Base-by-base conservation (phyloP, 2,113 vertebrate species). In the Campylorhamphus procurvoides region DNA sequence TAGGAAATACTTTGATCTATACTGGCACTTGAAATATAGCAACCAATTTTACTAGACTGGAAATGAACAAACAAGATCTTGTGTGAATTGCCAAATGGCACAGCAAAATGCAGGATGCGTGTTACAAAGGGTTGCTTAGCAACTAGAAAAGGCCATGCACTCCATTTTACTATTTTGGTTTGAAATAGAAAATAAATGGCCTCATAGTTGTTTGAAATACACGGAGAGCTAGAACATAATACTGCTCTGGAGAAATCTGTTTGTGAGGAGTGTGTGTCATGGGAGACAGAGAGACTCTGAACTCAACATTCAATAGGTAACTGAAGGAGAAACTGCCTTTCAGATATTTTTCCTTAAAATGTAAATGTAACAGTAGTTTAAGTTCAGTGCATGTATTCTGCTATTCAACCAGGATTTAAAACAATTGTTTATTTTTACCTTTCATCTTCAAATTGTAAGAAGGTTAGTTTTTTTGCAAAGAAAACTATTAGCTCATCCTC, bases 1-100 rank as follows among this genome's bases (percentile, higher is more conserved):
- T 96, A 97, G 96, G 94, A 97, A 97, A 96, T 92, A 96, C 96
- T 97, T 97, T 97, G 96, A 96, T 96, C 93, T 96, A 79, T 68
- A 92, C 89, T 96, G 96, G 96, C 96, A 96, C 96, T 96, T 93
- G 92, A 96, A 96, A 97, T 96, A 95, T 72, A 95, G 96, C 90
- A 96, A 95, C 96, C 94, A 73, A 49, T 73, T 92, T 94, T 96
- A 94, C 92, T 93, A 96, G 96, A 94, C 96, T 97, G 94, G 90
- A 97, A 96, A 97, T 94, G 96, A 96, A 95, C 96, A 96, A 97
- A 94, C 90, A 93, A 92, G 90, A 87, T 90, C 88, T 84, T 96
- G 80, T 87, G 69, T 60, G 90, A 95, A 89, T 94, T 95, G 95
- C 96, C 94, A 96, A 97, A 97, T 92, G 93, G 96, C 90, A 93